Evolutionary conservation across 2,888 invertebrate species (phyloP).

Genomic region (Sylvicola cinctus): DNA sequence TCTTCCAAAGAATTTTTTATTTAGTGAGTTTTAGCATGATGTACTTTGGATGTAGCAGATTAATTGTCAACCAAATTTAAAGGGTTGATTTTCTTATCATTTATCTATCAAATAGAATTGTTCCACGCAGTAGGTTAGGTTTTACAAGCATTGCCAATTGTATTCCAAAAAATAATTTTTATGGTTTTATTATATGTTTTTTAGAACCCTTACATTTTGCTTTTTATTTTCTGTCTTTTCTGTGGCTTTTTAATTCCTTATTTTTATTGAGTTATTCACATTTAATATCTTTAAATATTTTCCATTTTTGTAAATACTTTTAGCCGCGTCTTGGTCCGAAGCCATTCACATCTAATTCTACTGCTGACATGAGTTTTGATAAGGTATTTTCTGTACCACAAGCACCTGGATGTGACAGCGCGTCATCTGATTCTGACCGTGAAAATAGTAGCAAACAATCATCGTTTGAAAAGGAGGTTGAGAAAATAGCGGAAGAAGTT

Average conservation of each 20-base stretch:
- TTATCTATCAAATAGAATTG: too few species aligned
- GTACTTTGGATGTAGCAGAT: too few species aligned
- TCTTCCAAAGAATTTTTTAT: slow-evolving; percentile 3
- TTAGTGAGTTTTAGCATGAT: background rate
- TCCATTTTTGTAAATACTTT: slow-evolving; percentile 11
- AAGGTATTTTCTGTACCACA: slow-evolving; percentile 64
- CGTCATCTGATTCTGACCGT: background rate
- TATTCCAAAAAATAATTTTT: too few species aligned
- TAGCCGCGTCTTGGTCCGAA: slow-evolving; percentile 73
- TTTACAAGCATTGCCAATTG: too few species aligned
- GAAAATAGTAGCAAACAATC: slow-evolving; percentile 25
- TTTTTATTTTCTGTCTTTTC: too few species aligned
- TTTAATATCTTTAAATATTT: slow-evolving; percentile 4
- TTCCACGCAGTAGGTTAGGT: too few species aligned
- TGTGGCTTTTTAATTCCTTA: too few species aligned
- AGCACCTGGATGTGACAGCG: slow-evolving; percentile 30
- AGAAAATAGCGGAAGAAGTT: background rate
- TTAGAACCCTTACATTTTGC: too few species aligned
- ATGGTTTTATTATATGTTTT: too few species aligned
- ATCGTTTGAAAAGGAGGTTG: background rate
- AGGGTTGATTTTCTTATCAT: too few species aligned
- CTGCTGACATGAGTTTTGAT: slow-evolving; percentile 57
- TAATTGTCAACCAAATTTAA: too few species aligned
- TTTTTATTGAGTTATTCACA: slow-evolving; percentile 3
- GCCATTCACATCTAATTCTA: slow-evolving; percentile 56